phyloP scores from a whole-genome alignment of 1,140 invertebrate genomes.

The Neodiprion fabricii region DNA sequence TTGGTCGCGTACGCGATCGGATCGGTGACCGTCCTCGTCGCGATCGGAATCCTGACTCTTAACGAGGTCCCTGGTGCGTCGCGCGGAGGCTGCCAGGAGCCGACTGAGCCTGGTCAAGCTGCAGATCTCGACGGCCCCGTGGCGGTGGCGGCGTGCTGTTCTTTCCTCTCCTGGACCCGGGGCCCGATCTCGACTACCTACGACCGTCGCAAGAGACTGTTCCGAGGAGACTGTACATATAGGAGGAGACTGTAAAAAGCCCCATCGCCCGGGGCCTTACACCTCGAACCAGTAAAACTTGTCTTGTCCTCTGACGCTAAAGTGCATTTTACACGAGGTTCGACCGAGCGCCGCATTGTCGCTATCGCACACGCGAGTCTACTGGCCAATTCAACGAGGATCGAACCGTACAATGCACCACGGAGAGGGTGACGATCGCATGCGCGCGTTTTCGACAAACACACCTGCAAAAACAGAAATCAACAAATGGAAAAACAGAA shows the following conservation, averaged over 20 bases:
- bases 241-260: constrained; percentile 49
- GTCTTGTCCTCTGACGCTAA: constrained; percentile 48
- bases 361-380: neutral
- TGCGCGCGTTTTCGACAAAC: too few species aligned
- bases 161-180: neutral
- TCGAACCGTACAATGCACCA: neutral
- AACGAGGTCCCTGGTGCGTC: neutral
- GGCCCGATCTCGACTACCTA: constrained; percentile 44
- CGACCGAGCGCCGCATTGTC: constrained; percentile 10
- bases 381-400: neutral
- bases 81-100: constrained; percentile 5
- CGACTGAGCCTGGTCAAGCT: constrained; percentile 4
- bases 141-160: constrained; percentile 6
- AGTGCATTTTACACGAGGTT: constrained; percentile 30
- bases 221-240: too few species aligned
- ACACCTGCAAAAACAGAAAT: too few species aligned
- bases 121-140: constrained; percentile 6
- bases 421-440: neutral
- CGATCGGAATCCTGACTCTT: neutral
- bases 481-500: too few species aligned
- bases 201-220: constrained; percentile 38
- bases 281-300: constrained; percentile 61
- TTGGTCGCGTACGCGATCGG: too few species aligned
- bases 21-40: neutral
- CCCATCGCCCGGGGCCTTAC: constrained; percentile 55